Evolutionary conservation across 2,113 vertebrate species (phyloP), one percentile per base, ranked within the genome.

Genomic region (Octodon degus): DNA sequence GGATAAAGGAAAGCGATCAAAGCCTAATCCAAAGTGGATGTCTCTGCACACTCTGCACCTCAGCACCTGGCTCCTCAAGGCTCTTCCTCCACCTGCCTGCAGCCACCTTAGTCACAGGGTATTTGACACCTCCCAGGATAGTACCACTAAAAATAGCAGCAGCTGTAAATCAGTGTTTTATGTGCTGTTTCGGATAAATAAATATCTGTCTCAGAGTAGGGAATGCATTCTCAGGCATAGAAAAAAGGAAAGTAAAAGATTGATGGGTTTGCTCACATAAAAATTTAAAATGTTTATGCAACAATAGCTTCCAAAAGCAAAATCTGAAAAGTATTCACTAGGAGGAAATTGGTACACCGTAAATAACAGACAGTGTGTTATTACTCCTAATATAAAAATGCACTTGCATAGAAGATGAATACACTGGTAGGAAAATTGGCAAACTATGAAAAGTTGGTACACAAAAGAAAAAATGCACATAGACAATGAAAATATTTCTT

Each of bases 261-360:
- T n/a, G 94, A 96, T 95, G 82, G 53, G 24, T 58, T 86, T 82
- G 67, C 37, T 79, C 65, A 97, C 89, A 92, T 97, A 85, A 96
- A 95, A 90, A 32, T 74, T 80, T 90, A 2, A 96, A 96, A 96
- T 93, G 89, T 94, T 96, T 84, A 91, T 91, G 89, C 79, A 96
- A 89, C 86, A 95, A 94, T 93, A 88, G n/a, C 40, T 89, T 83
- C 62, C 86, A 62, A 97, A 96, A 95, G 74, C 91, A 95, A 89
- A 85, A 86, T 94, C 92, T 37, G 55, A 89, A 93, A 86, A 89
- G 63, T 65, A 53, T 13, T 79, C 32, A 62, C 67, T 12, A 27
- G 67, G 53, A 86, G 87, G 76, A 96, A 89, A 91, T 67, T 53
- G 63, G 17, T 53, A 2, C 2, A 24, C 9, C 43, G 32, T 94